Base-by-base conservation (phyloP, 2,113 vertebrate genomes). In the Seriola dumerili region DNA sequence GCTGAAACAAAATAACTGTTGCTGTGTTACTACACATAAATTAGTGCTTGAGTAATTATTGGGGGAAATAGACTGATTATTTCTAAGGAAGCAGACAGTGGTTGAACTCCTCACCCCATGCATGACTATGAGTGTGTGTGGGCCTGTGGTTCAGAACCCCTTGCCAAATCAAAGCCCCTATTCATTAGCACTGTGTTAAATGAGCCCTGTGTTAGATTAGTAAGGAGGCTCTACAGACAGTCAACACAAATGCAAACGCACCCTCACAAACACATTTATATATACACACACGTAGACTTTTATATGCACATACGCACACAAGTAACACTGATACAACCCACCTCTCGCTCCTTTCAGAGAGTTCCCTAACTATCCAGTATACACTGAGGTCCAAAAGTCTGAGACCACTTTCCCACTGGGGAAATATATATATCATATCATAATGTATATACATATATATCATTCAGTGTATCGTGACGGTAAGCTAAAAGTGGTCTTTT, bases 201-300 rank as follows among this genome's bases (percentile, higher is more conserved):
- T 81, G 79, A 90, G 91, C 79, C 73, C 85, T 91, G 88, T 81
- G 89, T 92, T 92, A 85, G 90, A 92, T 92, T 88, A 91, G 78
- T 58, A 72, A 87, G 86, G 80, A 91, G 84, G 40, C 75, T 76
- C 52, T 10, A 10, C 62, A 78, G 82, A 92, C 72, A 73, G 75
- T 75, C 72, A 62, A 71, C 83, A 68, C 69, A 81, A 68, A 70
- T 8, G 19, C 61, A 84, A 48, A 80, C 36, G 70, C 40, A 72
- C 38, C 25, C 29, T n/a, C 17, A 8, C 66, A 87, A 63, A 75
- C 68, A 73, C 79, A 75, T 65, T 66, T 23, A 66, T 46, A 62
- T 65, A 54, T 21, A 80, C 40, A 63, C 58, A 75, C 4, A 14
- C 25, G 25, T 9, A 62, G n/a, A 57, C 40, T 4, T 23, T 36